Evolutionary conservation across 2,888 invertebrate species (phyloP).

Genomic region (Neoitamus cyanurus): DNA sequence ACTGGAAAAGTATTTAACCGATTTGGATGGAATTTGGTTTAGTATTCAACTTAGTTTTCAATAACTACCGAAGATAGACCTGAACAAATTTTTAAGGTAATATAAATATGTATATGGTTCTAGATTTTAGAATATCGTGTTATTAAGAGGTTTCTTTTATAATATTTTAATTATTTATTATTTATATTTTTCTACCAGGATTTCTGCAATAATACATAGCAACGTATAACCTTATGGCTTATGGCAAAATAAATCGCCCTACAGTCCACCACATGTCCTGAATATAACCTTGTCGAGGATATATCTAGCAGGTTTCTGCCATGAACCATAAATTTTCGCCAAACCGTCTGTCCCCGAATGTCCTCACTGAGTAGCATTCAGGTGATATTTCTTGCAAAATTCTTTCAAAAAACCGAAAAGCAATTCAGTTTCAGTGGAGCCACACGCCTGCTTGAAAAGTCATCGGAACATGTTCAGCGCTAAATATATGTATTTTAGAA

Average conservation of each 20-base stretch:
- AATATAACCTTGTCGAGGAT: background rate
- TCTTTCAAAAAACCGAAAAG: background rate
- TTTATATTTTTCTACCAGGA: too few species aligned
- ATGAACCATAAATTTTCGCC: background rate
- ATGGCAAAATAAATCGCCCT: background rate
- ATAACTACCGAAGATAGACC: too few species aligned
- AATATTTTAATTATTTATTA: too few species aligned
- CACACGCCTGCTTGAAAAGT: background rate
- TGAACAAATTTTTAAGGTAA: too few species aligned
- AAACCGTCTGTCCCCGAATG: background rate
- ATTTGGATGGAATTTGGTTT: too few species aligned
- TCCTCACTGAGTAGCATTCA: background rate
- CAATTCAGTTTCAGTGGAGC: background rate
- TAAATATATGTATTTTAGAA: slow-evolving; percentile 8
- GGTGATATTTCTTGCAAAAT: background rate
- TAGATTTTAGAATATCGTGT: too few species aligned
- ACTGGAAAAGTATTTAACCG: too few species aligned
- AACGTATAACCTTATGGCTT: background rate
- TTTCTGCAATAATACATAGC: too few species aligned
- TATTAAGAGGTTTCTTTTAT: too few species aligned
- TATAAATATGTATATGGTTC: too few species aligned
- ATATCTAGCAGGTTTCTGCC: background rate
- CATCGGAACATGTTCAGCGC: background rate
- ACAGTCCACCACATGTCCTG: background rate
- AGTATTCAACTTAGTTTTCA: too few species aligned